Evolutionary conservation across 2,888 invertebrate genomes (phyloP), one percentile per base, ranked within the genome.

Genomic region (Abrostola tripartita): DNA sequence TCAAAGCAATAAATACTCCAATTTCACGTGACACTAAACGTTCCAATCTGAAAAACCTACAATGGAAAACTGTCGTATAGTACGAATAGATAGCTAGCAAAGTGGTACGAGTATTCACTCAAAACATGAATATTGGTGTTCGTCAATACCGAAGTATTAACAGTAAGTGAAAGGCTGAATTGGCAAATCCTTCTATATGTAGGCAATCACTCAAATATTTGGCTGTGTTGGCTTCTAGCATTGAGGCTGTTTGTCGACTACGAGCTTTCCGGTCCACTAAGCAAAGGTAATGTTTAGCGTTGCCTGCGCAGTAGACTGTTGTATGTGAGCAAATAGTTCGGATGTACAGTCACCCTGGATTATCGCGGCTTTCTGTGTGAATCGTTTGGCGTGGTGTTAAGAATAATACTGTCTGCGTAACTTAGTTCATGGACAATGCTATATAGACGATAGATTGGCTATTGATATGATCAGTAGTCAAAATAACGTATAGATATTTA

Each of bases 161-260:
- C 53, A 41, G 52, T 36, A 49, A 35, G 41, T 56, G 54, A 52
- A 66, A 60, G 58, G 66, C 65, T 56, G 57, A 74, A 71, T 68
- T 59, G 66, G 61, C 74, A 71, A 80, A 74, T 74, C 70, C 74
- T 67, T 70, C 68, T 74, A 74, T 77, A 78, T 84, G 77, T 79
- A 83, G 80, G 86, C 86, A 85, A 90, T 89, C 88, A 87, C 82
- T 89, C 88, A 88, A 87, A 90, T 88, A 89, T 90, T 91, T 88
- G 86, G 86, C 66, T 59, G 74, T 71, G 74, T 65, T 81, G 80
- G 81, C 83, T 83, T 76, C 72, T 72, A 71, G 71, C 55, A 50
- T 44, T 53, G 56, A 57, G 56, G 61, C 50, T 83, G 79, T 87
- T 80, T 85, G 82, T 79, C 61, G 68, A 77, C 74, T 76, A 68